Base-by-base conservation (phyloP, 1,140 invertebrate species). In the Bombus polaris region DNA sequence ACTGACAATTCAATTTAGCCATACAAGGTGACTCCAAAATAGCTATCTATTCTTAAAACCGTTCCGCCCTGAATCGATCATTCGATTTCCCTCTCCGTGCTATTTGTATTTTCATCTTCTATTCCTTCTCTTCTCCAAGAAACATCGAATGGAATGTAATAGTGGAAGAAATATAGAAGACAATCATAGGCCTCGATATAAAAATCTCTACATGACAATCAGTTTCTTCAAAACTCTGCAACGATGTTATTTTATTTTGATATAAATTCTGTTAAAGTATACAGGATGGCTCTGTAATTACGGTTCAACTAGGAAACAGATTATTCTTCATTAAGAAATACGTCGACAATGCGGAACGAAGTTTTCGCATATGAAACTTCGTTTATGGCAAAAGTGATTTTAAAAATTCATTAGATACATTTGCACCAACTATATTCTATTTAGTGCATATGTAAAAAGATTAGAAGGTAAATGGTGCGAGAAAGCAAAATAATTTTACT, bases 1-100 rank as follows among this genome's bases (percentile, higher is more conserved):
- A 70, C 32, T 68, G 42, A 53, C 42, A 68, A 68, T 80, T 70
- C 44, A 80, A 80, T 70, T 47, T 68, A 47, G 32, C n/a, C 75
- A 47, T 70, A 80, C 44, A 70, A 80, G 65, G 42, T 70, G 32
- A 53, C 25, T 70, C 32, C n/a, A 22, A 80, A 53, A 70, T 80
- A 70, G 44, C 35, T 3, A 25, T 37, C 65, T 80, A 80, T 80
- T 57, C 44, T 80, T 80, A 70, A 68, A 80, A 70, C 3, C 28
- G n/a, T 65, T 53, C 59, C 62, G 32, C 59, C 8, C 39, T 70
- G 42, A 28, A 80, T 47, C 32, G 65, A 53, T 70, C n/a, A 32
- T 44, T 53, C 77, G 39, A 44, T 44, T 79, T 68, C 53, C 5
- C 35, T 65, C 37, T 42, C 13, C 53, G 9, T 5, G 5, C 25